Conservation (phyloP, 2,888 invertebrate genomes). For the Leucozona laternaria region DNA sequence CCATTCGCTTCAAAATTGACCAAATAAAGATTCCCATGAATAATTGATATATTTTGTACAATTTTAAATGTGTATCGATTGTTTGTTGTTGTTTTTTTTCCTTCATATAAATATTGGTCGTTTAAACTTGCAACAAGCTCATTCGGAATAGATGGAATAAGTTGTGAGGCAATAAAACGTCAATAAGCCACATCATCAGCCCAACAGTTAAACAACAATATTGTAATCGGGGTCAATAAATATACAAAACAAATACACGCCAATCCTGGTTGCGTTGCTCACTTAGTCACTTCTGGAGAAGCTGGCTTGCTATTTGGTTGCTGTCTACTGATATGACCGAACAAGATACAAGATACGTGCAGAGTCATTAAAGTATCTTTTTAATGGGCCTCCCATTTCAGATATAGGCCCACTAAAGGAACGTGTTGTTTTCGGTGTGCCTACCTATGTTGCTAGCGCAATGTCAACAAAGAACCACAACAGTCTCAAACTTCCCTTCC, state of each 20-base stretch:
- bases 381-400: conserved; percentile 52
- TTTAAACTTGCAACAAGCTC: conserved; percentile 34
- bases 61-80: too few species aligned
- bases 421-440: not conserved
- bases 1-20: too few species aligned
- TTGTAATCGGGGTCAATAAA: conserved; percentile 51
- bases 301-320: not conserved
- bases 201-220: conserved; percentile 16
- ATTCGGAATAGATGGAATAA: conserved; percentile 30
- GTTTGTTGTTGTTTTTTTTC: too few species aligned
- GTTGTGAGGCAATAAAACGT: conserved; percentile 16
- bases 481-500: not conserved
- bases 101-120: not conserved
- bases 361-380: conserved; percentile 64
- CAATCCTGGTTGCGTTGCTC: not conserved
- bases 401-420: conserved; percentile 46
- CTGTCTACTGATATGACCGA: conserved; percentile 4
- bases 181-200: conserved; percentile 24
- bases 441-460: not conserved
- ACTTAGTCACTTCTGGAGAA: conserved; percentile 54
- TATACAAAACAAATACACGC: conserved; percentile 20
- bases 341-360: conserved; percentile 59
- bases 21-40: too few species aligned
- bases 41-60: too few species aligned
- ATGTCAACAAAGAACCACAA: conserved; percentile 50